A percentile compares a stretch with the other conserved stretches of the same genome.
phyloP scores from a whole-genome alignment of 2,888 invertebrate genomes.

The Melolontha melolontha region DNA sequence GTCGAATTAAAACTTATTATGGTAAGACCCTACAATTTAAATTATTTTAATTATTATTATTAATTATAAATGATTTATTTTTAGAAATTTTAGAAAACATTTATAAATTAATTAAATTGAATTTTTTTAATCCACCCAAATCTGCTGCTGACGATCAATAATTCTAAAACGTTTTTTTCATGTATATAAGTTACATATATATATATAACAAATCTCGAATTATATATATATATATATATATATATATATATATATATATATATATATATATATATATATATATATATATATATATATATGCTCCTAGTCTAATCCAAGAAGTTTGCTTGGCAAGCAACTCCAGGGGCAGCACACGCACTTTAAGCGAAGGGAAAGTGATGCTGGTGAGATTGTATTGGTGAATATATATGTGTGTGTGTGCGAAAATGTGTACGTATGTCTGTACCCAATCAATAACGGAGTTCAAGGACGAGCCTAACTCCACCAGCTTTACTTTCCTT shows the following conservation, averaged over 20 bases:
- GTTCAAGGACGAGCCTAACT: constrained; percentile 58
- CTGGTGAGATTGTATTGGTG: constrained; percentile 49
- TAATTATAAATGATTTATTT: too few species aligned
- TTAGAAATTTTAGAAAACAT: neutral
- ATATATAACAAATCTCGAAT: constrained; percentile 3
- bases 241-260: neutral
- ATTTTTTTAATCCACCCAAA: constrained; percentile 30
- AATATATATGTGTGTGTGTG: constrained; percentile 15
- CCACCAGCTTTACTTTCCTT: constrained; percentile 60
- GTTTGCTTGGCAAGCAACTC: constrained; percentile 56
- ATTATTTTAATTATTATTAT: too few species aligned
- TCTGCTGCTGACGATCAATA: constrained; percentile 25
- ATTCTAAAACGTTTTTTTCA: constrained; percentile 32
- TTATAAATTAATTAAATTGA: neutral
- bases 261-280: constrained; percentile 14
- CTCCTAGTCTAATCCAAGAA: constrained; percentile 54
- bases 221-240: constrained; percentile 4
- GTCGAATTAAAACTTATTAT: neutral
- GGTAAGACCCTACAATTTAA: neutral
- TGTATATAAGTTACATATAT: constrained; percentile 14
- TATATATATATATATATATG: constrained; percentile 7
- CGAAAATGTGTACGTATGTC: constrained; percentile 48
- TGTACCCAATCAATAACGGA: constrained; percentile 57
- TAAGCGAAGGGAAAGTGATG: constrained; percentile 62
- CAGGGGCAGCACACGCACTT: constrained; percentile 47